Conservation (phyloP, 1,140 invertebrate species). For the Eriosoma lanigerum region DNA sequence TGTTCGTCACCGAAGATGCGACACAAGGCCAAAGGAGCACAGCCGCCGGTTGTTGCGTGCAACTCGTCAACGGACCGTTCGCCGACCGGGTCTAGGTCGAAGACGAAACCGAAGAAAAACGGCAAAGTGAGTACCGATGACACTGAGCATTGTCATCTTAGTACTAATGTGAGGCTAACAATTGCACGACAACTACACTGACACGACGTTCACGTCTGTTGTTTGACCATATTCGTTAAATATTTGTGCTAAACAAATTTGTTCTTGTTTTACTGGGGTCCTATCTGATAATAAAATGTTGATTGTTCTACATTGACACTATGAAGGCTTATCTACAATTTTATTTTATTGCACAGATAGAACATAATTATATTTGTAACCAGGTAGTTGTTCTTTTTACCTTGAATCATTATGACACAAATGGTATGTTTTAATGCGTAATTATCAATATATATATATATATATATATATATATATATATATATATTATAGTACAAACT, state of each 20-base stretch:
- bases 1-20: slow-evolving; percentile 1
- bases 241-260: no score
- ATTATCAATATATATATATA: no score
- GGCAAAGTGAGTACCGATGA: not conserved
- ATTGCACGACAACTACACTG: no score
- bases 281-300: not conserved
- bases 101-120: slow-evolving; percentile 2
- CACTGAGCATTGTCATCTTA: not conserved
- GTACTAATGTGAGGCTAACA: not conserved
- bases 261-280: no score
- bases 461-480: no score
- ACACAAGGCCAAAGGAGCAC: not conserved
- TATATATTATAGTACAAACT: no score
- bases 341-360: not conserved
- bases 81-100: not conserved
- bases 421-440: no score
- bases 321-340: not conserved
- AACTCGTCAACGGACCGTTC: not conserved
- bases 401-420: slow-evolving; percentile 19
- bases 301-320: not conserved
- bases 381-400: slow-evolving; percentile 7
- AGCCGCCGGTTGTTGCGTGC: not conserved
- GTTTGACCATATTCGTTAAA: no score
- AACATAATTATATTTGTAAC: not conserved
- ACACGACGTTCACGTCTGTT: no score